A percentile compares a stretch with the other conserved stretches of the same genome.
These are phyloP conservation scores for Pungitius pungitius DNA, from an alignment of 2,113 vertebrate species.

Conservation along the genomic window DNA sequence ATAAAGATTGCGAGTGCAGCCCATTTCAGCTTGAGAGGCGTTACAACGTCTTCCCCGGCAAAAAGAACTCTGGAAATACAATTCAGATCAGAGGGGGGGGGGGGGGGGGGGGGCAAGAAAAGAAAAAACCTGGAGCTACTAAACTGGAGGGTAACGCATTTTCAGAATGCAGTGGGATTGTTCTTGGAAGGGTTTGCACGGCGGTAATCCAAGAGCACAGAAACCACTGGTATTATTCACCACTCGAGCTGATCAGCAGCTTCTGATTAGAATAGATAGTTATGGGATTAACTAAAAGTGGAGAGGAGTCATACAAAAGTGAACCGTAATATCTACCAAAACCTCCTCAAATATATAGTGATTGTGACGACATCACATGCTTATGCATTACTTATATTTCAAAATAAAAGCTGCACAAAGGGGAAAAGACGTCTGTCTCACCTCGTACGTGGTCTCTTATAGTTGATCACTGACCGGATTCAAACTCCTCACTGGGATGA, in stretches of 20 bases:
- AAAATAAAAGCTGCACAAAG: background rate
- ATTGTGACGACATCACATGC: background rate
- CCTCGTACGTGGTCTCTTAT: background rate
- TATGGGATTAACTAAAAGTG: slow-evolving; percentile 7
- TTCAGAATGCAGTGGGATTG: slow-evolving; percentile 41
- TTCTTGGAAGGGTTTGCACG: slow-evolving; percentile 33
- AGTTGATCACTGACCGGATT: background rate
- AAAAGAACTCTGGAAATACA: slow-evolving; percentile 54
- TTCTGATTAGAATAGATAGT: background rate
- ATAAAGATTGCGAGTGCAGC: slow-evolving; percentile 70
- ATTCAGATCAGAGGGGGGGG: slow-evolving; percentile 49
- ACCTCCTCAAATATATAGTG: background rate
- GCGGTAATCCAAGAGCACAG: slow-evolving; percentile 34
- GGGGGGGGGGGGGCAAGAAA: background rate
- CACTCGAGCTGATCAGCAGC: slow-evolving; percentile 8
- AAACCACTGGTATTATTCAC: slow-evolving; percentile 12
- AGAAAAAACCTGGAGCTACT: slow-evolving; percentile 52
- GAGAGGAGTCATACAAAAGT: background rate
- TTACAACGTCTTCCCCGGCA: slow-evolving; percentile 51
- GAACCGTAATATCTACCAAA: background rate
- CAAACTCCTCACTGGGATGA: too few species aligned
- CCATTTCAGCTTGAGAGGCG: slow-evolving; percentile 63
- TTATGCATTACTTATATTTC: background rate
- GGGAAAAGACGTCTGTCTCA: background rate
- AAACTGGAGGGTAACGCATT: slow-evolving; percentile 38